Percentiles rank a stretch among this genome's conserved stretches.
Conservation (phyloP, 2,797 vertebrate species). For the Masticophis lateralis region DNA sequence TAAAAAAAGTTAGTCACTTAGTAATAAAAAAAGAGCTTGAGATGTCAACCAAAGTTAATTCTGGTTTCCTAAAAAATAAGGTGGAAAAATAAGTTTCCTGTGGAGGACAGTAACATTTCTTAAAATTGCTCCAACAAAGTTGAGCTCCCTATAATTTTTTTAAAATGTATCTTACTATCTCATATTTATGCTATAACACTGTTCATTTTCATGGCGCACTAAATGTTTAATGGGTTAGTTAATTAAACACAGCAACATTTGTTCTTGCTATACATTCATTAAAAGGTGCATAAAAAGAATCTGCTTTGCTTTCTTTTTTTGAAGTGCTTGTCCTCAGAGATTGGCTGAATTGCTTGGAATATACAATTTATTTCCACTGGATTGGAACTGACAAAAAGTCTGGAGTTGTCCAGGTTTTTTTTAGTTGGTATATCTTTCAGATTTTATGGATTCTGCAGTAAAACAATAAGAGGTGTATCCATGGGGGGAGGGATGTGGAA, state of each 20-base stretch:
- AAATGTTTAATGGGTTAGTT: neutral
- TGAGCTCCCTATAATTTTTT: neutral
- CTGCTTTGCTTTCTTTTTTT: neutral
- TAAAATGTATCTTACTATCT: neutral
- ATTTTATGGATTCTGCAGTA: neutral
- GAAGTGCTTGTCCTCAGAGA: neutral
- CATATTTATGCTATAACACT: neutral
- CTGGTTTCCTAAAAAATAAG: neutral
- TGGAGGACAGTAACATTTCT: neutral
- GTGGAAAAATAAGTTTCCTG: neutral
- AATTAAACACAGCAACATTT: neutral
- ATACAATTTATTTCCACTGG: neutral
- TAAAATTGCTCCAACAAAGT: neutral
- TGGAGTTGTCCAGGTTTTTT: neutral
- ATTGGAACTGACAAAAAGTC: neutral
- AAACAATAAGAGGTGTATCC: neutral
- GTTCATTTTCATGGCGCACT: neutral
- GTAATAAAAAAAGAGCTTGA: neutral
- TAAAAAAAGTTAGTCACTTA: neutral
- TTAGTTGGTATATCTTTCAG: neutral
- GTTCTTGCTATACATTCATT: neutral
- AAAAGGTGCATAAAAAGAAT: neutral
- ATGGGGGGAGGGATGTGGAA: rapidly evolving
- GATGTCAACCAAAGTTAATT: neutral
- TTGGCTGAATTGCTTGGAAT: neutral